Base-by-base conservation (phyloP, 2,888 invertebrate genomes). In the Eumacrocentrus americanus region DNA sequence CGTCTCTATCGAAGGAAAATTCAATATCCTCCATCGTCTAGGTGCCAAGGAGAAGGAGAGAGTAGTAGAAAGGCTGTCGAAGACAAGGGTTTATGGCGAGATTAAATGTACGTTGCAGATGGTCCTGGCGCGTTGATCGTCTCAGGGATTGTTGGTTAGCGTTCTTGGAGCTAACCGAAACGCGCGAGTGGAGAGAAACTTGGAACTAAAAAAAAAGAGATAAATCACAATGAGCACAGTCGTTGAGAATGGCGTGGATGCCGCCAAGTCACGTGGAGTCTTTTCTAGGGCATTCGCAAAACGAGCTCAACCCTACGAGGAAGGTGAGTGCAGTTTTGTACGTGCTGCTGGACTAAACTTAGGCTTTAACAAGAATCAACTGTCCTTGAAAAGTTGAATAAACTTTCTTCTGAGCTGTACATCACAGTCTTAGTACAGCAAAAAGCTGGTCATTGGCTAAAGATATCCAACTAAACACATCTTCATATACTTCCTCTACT, bases 231-330 rank as follows among this genome's bases (percentile, higher is more conserved):
- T 77, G 77, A 77, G 76, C 69, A 70, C 76, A 48, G 76, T 67
- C 63, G 71, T 77, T 58, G 77, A 77, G 62, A 76, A 72, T 55
- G 72, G 75, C 67, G 68, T 73, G 63, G 75, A 75, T 62, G 66
- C 76, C 64, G 66, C 72, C 57, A 76, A 77, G 69, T 67, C 76
- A 61, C 73, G 72, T 29, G 76, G 76, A 58, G 77, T 72, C 50
- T 78, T 78, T 71, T 74, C 77, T 68, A 73, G 74, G 65, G 77
- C 77, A 59, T 78, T 78, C 56, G 76, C 77, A 38, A 78, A 77
- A 59, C 73, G 77, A 62, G 76, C 76, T 64, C 77, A 77, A 67
- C 77, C 77, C 69, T 71, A 75, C 70, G 77, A 78, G 68, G 77
- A 77, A 77, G 77, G 77, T 78, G 73, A 78, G 77, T 75, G 62